Evolutionary conservation across 2,888 invertebrate species (phyloP), one percentile per base, ranked within the genome.

Genomic region (Seira sanloemensis): DNA sequence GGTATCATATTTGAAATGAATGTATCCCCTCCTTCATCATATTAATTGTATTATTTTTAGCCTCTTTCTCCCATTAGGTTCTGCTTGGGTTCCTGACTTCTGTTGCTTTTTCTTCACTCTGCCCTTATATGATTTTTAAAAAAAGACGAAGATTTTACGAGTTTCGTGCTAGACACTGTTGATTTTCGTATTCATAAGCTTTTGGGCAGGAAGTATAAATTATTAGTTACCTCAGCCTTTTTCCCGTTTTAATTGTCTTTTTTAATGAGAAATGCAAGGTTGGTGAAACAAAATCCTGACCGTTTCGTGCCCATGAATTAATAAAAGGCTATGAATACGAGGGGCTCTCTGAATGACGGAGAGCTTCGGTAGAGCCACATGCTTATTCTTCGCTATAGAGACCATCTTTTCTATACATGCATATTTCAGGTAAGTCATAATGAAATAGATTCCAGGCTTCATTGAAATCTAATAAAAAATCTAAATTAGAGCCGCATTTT

Each of bases 231-330:
- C 78, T 71, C 23, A 54, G 37, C 26, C 78, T 62, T 72, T 77
- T 77, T 78, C 65, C 37, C 54, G 69, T 83, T 78, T 86, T 86
- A 86, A 86, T 86, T 86, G 86, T 86, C 86, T 86, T 86, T 86
- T 37, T 86, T 86, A 86, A 86, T 86, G 86, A 86, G 82, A 86
- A 82, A 86, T 75, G 78, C 68, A 76, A 81, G 81, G 71, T 74
- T 66, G 19, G 50, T 54, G 78, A 79, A 74, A 80, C 74, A 80
- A 80, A 80, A 80, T 80, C 68, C 80, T 80, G 80, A 75, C 80
- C 80, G 54, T 80, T 74, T 69, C 80, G 67, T 80, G 80, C 54
- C 80, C 75, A 80, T 80, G 80, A 80, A 80, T 80, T 80, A 80
- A 80, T 80, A 80, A 80, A 24, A 69, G 19, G 26, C 58, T 58